These are phyloP conservation scores for Mionectes macconnelli DNA, from an alignment of 2,113 vertebrate genomes.

Conservation along the genomic window DNA sequence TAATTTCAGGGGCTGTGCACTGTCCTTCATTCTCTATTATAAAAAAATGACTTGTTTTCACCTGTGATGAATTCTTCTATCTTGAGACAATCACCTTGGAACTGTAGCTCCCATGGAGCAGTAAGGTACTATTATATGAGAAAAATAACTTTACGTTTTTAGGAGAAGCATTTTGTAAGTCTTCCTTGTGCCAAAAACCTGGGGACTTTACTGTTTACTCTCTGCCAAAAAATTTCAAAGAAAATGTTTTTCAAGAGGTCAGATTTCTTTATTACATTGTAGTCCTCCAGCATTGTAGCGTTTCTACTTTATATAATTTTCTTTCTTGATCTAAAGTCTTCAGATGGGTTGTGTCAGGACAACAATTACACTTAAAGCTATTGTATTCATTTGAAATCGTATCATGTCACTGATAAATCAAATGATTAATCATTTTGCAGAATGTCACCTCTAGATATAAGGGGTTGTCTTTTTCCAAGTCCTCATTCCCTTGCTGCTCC, in stretches of 20 bases:
- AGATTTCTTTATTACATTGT: neutral
- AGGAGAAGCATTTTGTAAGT: neutral
- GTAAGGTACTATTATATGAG: neutral
- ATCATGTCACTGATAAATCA: neutral
- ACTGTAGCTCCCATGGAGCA: neutral
- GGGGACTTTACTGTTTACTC: neutral
- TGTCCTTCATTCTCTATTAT: neutral
- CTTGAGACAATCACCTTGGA: neutral
- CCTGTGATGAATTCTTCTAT: neutral
- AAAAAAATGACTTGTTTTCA: neutral
- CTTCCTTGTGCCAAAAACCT: neutral
- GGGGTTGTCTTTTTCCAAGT: neutral
- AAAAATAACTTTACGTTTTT: neutral
- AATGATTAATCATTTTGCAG: neutral
- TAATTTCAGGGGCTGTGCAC: neutral
- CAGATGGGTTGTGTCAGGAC: neutral
- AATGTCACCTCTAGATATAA: neutral
- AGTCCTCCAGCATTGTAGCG: neutral
- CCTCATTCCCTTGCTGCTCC: neutral
- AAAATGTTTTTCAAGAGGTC: constrained; percentile 3
- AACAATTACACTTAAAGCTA: neutral
- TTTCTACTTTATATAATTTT: neutral
- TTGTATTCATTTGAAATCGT: neutral
- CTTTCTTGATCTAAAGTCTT: neutral
- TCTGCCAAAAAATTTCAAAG: neutral